Evolutionary conservation across 2,113 vertebrate genomes (phyloP).

Genomic region (Erythrocebus patas): DNA sequence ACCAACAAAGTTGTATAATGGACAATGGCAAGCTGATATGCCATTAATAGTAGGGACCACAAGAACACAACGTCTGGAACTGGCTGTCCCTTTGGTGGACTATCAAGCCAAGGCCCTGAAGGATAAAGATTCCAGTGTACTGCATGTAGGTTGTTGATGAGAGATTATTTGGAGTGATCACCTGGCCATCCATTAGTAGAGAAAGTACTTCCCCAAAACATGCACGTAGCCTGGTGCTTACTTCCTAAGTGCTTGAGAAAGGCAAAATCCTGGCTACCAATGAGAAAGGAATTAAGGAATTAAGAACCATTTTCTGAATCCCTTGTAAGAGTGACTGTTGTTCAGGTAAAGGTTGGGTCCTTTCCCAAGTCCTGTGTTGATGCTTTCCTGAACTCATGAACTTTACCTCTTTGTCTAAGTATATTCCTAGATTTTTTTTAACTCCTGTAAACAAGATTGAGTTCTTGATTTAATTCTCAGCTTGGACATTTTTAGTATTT

Average conservation of each 20-base stretch:
- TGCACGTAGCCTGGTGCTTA: not conserved
- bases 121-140: not conserved
- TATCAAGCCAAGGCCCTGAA: not conserved
- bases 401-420: too few species aligned
- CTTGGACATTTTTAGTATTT: too few species aligned
- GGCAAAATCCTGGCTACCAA: not conserved
- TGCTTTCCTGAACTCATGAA: not conserved
- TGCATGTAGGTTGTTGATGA: not conserved
- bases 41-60: too few species aligned
- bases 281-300: not conserved
- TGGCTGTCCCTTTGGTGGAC: not conserved
- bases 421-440: too few species aligned
- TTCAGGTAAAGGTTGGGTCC: not conserved
- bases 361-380: not conserved
- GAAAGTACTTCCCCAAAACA: not conserved
- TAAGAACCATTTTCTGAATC: not conserved
- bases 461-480: too few species aligned
- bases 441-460: too few species aligned
- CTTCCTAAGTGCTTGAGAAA: not conserved
- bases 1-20: not conserved
- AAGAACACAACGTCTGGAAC: not conserved
- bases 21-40: not conserved
- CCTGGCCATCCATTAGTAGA: not conserved
- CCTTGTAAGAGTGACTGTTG: not conserved
- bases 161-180: not conserved